A percentile compares a stretch with the other conserved stretches of the same genome.
Conservation (phyloP, 2,888 invertebrate species). For the Brenthis ino region DNA sequence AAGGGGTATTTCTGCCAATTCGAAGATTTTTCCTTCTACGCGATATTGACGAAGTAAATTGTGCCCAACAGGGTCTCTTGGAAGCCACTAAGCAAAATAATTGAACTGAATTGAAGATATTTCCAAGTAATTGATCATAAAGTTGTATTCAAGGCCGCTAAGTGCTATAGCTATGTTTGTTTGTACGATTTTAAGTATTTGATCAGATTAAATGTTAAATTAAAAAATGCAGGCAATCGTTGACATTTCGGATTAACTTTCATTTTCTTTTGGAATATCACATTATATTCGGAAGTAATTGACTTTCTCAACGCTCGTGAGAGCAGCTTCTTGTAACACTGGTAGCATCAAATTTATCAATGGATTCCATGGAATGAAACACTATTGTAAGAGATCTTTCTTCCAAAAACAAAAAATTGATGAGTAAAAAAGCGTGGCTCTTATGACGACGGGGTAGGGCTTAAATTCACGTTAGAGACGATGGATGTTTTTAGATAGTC, state of each 20-base stretch:
- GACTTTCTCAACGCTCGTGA: slow-evolving; percentile 68
- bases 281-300: slow-evolving; percentile 53
- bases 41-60: too few relatives aligned
- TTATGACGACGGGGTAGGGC: slow-evolving; percentile 52
- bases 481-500: slow-evolving; percentile 63
- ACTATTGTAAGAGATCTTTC: slow-evolving; percentile 76
- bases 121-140: background rate
- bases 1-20: background rate
- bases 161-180: too few relatives aligned
- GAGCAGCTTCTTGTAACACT: slow-evolving; percentile 76
- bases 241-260: slow-evolving; percentile 43
- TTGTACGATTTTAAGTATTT: too few relatives aligned
- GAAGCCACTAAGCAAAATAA: background rate
- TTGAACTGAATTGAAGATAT: background rate
- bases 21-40: too few relatives aligned
- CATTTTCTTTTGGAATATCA: slow-evolving; percentile 45
- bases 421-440: slow-evolving; percentile 45
- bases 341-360: slow-evolving; percentile 80
- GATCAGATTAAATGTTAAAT: slow-evolving; percentile 10
- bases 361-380: slow-evolving; percentile 79
- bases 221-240: slow-evolving; percentile 18
- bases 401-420: slow-evolving; percentile 66
- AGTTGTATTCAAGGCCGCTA: too few relatives aligned
- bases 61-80: background rate
- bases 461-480: slow-evolving; percentile 47